Evolutionary conservation across 2,113 vertebrate genomes (phyloP).

Genomic region (Neodontobutis hainanensis): DNA sequence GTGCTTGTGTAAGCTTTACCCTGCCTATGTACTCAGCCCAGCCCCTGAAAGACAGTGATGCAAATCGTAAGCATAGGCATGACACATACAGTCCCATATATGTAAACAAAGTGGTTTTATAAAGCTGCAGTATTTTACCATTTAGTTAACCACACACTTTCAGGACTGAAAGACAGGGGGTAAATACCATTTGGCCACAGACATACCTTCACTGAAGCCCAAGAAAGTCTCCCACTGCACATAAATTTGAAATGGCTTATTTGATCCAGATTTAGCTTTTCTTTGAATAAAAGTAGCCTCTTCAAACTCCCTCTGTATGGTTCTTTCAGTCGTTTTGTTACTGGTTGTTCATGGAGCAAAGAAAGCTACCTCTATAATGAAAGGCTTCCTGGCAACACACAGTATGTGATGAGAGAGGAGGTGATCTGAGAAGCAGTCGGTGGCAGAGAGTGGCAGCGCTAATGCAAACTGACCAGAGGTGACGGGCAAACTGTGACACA

Average conservation of each 20-base stretch:
- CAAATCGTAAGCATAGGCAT: too few species aligned
- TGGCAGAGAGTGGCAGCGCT: slow-evolving; percentile 38
- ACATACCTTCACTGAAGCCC: too few species aligned
- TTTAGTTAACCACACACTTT: too few species aligned
- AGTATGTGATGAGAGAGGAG: slow-evolving; percentile 38
- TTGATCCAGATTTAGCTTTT: neutral
- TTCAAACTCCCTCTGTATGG: slow-evolving; percentile 20
- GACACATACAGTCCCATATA: too few species aligned
- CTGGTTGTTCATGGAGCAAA: too few species aligned
- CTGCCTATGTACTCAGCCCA: too few species aligned
- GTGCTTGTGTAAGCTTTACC: too few species aligned
- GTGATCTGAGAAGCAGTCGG: slow-evolving; percentile 51
- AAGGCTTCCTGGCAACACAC: slow-evolving; percentile 27
- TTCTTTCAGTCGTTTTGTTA: slow-evolving; percentile 10
- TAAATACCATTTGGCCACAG: too few species aligned
- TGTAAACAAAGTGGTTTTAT: too few species aligned
- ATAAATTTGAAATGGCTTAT: neutral
- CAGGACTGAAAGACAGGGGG: too few species aligned
- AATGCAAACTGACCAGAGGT: slow-evolving; percentile 66
- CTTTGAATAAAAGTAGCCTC: slow-evolving; percentile 13
- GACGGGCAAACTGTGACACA: slow-evolving; percentile 55
- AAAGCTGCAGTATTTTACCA: too few species aligned
- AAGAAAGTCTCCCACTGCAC: neutral
- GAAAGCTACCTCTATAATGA: slow-evolving; percentile 21
- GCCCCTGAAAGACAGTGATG: too few species aligned